A percentile compares a stretch with the other conserved stretches of the same genome.
Conservation (phyloP, 2,797 vertebrate species). For the Xerus rutilus region DNA sequence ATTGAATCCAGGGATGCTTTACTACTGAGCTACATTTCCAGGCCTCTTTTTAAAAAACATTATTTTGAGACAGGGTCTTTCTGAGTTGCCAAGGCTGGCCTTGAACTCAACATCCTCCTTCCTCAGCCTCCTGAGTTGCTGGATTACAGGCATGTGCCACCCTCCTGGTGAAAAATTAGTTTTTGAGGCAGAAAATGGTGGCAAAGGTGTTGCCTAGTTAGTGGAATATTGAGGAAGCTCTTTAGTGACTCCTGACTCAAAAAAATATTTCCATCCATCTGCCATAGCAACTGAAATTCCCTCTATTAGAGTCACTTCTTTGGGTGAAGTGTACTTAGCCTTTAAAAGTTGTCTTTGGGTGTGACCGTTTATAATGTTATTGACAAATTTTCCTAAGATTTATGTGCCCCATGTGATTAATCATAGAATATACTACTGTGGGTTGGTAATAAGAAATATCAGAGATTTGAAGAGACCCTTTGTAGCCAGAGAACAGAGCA, state of each 20-base stretch:
- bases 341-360: conserved; percentile 27
- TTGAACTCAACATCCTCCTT: background rate
- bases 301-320: background rate
- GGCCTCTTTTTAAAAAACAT: too few relatives aligned
- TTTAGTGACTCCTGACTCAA: background rate
- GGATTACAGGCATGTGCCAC: background rate
- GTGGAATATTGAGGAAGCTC: background rate
- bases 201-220: background rate
- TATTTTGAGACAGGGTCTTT: background rate
- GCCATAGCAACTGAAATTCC: background rate
- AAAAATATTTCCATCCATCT: background rate
- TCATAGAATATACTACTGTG: background rate
- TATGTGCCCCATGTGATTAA: background rate
- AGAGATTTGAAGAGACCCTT: background rate
- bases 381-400: background rate
- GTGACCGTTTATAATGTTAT: background rate
- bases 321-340: background rate
- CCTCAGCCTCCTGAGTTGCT: background rate
- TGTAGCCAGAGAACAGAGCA: background rate
- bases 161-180: background rate
- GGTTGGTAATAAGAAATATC: background rate
- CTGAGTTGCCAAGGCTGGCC: background rate
- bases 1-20: background rate
- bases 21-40: background rate
- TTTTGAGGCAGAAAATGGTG: background rate